These are phyloP conservation scores for Drosophila mulleri DNA, from an alignment of 2,888 invertebrate genomes.

Conservation along the genomic window DNA sequence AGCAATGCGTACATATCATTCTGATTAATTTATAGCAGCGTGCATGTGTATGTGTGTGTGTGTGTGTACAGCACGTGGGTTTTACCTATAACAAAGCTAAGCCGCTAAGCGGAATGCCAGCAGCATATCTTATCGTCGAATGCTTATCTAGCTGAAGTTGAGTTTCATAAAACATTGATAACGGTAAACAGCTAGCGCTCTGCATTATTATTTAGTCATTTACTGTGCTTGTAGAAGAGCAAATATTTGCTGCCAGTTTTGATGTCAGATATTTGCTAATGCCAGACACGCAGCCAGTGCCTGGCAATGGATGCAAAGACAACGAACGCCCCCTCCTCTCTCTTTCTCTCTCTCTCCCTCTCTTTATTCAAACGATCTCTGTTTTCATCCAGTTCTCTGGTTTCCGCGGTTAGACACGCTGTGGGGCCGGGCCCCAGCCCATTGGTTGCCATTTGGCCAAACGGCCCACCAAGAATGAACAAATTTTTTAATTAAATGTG, in stretches of 20 bases:
- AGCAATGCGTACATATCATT: conserved; percentile 34
- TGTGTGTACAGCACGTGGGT: conserved; percentile 36
- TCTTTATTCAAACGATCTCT: conserved; percentile 2
- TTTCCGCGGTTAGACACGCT: conserved; percentile 5
- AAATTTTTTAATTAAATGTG: conserved; percentile 65
- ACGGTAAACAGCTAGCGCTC: conserved; percentile 26
- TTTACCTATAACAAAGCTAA: conserved; percentile 21
- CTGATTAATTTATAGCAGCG: conserved; percentile 1
- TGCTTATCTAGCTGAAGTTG: conserved; percentile 64
- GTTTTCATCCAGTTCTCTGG: conserved; percentile 17
- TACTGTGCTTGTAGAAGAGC: conserved; percentile 16
- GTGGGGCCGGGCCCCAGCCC: background rate
- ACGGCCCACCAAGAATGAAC: conserved; percentile 36
- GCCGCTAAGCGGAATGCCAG: background rate
- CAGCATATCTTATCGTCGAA: conserved; percentile 57
- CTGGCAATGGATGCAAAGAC: conserved; percentile 6
- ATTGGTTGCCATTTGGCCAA: conserved; percentile 9
- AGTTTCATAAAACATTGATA: conserved; percentile 68
- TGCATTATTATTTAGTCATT: conserved; percentile 6
- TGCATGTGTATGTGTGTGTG: background rate
- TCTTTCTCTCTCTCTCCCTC: background rate
- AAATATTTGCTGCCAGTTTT: conserved; percentile 58
- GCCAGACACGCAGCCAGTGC: conserved; percentile 51
- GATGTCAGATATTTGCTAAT: conserved; percentile 62
- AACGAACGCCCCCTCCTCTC: background rate